Evolutionary conservation across 2,888 invertebrate species (phyloP), one percentile per base, ranked within the genome.

Genomic region (Stenichneumon culpator): DNA sequence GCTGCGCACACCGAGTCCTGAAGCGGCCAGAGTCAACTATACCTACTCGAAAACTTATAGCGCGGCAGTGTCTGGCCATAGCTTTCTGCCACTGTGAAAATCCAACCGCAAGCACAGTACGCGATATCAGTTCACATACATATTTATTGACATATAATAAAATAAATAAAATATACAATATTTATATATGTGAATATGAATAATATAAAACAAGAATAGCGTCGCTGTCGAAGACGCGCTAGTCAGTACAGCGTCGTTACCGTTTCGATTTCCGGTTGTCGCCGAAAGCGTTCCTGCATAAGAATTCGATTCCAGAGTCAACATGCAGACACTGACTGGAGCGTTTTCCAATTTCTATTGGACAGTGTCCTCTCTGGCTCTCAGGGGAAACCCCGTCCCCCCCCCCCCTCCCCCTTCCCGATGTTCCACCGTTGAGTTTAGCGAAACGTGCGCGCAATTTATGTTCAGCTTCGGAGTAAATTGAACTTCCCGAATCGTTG

Each of bases 231-330:
- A 50, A 50, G 50, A 63, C 60, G 25, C 52, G 32, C 47, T 75
- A 9, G 36, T 32, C 52, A 70, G 11, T 32, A n/a, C 4, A 39
- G 22, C 68, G 19, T 16, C 36, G 36, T 22, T 72, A 52, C 19
- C 47, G 67, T 73, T 73, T 79, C 67, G 14, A 79, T 79, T 73
- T 67, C 72, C 79, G 73, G 52, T 67, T 32, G 52, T 14, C 14
- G 47, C n/a, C 19, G 36, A 54, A 36, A 54, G 44, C 54, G 22
- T 72, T 79, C 60, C 14, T 67, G 54, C 79, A 63, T 69, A 63
- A 69, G 25, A 75, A 75, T 74, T 74, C 57, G 28, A 54, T 67
- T 67, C 52, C 67, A 67, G 22, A 54, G 54, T 69, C 54, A 63
- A 54, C 16, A 39, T 36, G 14, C 36, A 57, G 57, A 74, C 32